Evolutionary conservation across 1,140 invertebrate genomes (phyloP), one percentile per base, ranked within the genome.

Genomic region (Aphelenchoides besseyi): DNA sequence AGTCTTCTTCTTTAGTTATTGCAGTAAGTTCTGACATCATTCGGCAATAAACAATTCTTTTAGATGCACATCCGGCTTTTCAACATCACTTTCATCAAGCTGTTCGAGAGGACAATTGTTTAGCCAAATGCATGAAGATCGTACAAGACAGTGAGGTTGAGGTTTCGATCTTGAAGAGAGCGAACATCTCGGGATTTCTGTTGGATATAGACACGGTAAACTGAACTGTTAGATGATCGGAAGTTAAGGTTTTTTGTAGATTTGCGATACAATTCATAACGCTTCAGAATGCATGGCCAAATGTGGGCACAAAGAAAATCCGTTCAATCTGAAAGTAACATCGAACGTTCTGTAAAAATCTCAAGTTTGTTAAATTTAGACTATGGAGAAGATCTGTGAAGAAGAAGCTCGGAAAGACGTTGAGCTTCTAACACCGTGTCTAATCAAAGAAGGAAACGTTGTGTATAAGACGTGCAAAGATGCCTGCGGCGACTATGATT

Each of bases 131-230:
- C 5, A 57, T 53, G 23, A 18, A 55, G 12, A 36, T 1, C 12
- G 53, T 41, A 12, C 28, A 29, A 12, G 69, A 71, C 12, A 16
- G 2, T 5, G 69, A 71, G 29, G 23, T 37, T n/a, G 69, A 70
- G 32, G 2, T 70, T 3, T 66, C 18, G 28, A 29, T 70, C 33
- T 33, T 70, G 5, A 70, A 70, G 52, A 26, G n/a, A 29, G 69
- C 69, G 16, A 70, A 70, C 69, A 72, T 70, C 32, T 70, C 69
- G 26, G 69, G 69, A 16, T 70, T 36, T 28, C 32, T 70, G 69
- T 68, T 70, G 5, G 48, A 70, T 72, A 18, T 70, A 2, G 30
- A 72, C 29, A n/a, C 9, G n/a, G 62, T 68, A 33, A 66, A 48
- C 23, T 18, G 29, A 64, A 18, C 18, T 8, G 8, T 28, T 9